Evolutionary conservation across 2,113 vertebrate genomes (phyloP).

Genomic region (Dicrurus megarhynchus): DNA sequence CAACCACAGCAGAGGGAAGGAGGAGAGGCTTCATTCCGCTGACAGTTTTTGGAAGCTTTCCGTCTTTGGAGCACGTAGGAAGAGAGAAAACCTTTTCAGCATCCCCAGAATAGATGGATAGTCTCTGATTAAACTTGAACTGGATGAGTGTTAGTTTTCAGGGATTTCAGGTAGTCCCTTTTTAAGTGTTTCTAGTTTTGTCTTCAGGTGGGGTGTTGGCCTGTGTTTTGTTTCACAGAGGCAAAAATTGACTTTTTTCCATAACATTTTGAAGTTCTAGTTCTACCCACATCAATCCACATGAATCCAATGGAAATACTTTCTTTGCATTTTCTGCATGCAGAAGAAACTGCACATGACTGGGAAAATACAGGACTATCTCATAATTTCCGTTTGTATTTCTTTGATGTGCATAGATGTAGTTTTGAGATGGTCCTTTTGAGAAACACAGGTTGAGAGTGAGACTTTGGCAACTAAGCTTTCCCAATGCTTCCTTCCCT

Average conservation of each 20-base stretch:
- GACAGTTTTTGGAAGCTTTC: slow-evolving; percentile 11
- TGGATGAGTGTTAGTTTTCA: background rate
- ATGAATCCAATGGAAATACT: background rate
- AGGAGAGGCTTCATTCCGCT: background rate
- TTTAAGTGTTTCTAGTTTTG: background rate
- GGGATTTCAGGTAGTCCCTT: background rate
- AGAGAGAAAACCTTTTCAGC: background rate
- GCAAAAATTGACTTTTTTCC: background rate
- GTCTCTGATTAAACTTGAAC: background rate
- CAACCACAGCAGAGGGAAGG: background rate
- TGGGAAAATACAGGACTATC: background rate
- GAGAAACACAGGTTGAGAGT: background rate
- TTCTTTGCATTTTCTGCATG: background rate
- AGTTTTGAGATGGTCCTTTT: background rate
- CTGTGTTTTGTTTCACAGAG: background rate
- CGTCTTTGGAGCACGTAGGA: background rate
- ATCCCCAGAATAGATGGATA: background rate
- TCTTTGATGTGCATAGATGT: background rate
- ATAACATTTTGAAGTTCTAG: background rate
- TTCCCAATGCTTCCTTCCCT: background rate
- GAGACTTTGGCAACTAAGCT: background rate
- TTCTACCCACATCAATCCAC: background rate
- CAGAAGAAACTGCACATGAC: background rate
- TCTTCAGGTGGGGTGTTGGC: background rate
- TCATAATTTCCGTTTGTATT: background rate